Evolutionary conservation across 1,140 invertebrate genomes (phyloP).

Genomic region (Pseudomyrmex dendroicus): DNA sequence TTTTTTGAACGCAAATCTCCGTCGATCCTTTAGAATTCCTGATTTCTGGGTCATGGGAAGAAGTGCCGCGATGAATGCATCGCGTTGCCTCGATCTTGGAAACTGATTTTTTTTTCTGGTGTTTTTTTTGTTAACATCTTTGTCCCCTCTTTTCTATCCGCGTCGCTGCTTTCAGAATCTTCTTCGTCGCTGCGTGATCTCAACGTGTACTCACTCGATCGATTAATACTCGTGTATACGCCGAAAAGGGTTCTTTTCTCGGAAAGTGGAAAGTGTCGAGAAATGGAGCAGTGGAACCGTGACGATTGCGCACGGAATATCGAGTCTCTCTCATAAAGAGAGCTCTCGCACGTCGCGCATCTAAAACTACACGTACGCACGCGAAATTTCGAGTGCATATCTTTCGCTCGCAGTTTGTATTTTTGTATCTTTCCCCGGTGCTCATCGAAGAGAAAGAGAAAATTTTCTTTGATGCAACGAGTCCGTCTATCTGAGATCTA

Average conservation of each 20-base stretch:
- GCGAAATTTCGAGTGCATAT: neutral
- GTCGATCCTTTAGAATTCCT: slow-evolving; percentile 81
- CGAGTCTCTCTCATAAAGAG: neutral
- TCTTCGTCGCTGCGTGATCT: slow-evolving; percentile 53
- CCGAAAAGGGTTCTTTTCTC: slow-evolving; percentile 74
- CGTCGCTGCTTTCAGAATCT: slow-evolving; percentile 35
- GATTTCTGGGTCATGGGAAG: slow-evolving; percentile 85
- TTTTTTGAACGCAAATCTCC: slow-evolving; percentile 80
- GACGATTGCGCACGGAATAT: slow-evolving; percentile 15
- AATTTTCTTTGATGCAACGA: neutral
- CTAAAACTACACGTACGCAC: neutral
- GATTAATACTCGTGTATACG: slow-evolving; percentile 58
- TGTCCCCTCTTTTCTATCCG: slow-evolving; percentile 57
- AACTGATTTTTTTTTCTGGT: slow-evolving; percentile 80
- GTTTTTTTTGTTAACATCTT: slow-evolving; percentile 70
- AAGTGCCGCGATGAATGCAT: slow-evolving; percentile 68
- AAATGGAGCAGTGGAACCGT: slow-evolving; percentile 21
- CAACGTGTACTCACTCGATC: slow-evolving; percentile 61
- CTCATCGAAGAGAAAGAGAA: too few species aligned
- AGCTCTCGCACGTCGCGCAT: neutral
- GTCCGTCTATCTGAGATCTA: neutral
- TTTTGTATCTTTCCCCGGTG: neutral
- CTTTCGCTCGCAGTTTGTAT: neutral
- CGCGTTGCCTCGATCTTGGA: slow-evolving; percentile 81
- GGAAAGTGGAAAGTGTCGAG: slow-evolving; percentile 27